Conservation (phyloP, 2,888 invertebrate species). For the Agriotes lineatus region DNA sequence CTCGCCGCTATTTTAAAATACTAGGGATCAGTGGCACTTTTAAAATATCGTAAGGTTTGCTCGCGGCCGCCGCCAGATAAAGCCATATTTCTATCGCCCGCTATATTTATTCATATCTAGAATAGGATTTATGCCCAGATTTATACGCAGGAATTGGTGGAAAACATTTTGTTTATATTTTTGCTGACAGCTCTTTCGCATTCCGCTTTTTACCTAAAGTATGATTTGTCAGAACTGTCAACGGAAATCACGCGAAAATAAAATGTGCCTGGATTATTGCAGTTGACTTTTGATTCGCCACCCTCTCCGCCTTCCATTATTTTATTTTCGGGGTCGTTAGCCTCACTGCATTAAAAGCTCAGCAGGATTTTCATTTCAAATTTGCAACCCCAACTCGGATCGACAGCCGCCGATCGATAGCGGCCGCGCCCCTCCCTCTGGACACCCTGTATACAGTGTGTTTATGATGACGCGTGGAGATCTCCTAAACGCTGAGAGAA, state of each 20-base stretch:
- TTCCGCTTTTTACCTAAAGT: slow-evolving; percentile 38
- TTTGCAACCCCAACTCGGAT: neutral
- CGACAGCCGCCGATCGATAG: neutral
- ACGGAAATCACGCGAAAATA: slow-evolving; percentile 33
- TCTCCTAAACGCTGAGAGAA: too few relatives aligned
- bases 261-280: slow-evolving; percentile 35
- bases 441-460: neutral
- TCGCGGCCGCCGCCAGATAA: slow-evolving; percentile 2
- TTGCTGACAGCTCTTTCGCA: slow-evolving; percentile 39
- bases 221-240: slow-evolving; percentile 39
- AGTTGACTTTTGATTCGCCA: slow-evolving; percentile 32
- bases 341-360: slow-evolving; percentile 5
- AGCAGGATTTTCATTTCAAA: slow-evolving; percentile 1
- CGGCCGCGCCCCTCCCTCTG: neutral
- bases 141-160: slow-evolving; percentile 34
- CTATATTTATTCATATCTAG: slow-evolving; percentile 37
- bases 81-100: slow-evolving; percentile 24
- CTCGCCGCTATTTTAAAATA: slow-evolving; percentile 32
- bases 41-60: slow-evolving; percentile 29
- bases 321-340: slow-evolving; percentile 7
- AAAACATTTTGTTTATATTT: slow-evolving; percentile 41
- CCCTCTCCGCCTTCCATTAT: neutral
- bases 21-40: slow-evolving; percentile 27
- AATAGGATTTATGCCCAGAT: slow-evolving; percentile 37
- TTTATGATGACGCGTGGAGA: too few relatives aligned